Conservation (phyloP, 2,888 invertebrate species). For the Acleris holmiana region DNA sequence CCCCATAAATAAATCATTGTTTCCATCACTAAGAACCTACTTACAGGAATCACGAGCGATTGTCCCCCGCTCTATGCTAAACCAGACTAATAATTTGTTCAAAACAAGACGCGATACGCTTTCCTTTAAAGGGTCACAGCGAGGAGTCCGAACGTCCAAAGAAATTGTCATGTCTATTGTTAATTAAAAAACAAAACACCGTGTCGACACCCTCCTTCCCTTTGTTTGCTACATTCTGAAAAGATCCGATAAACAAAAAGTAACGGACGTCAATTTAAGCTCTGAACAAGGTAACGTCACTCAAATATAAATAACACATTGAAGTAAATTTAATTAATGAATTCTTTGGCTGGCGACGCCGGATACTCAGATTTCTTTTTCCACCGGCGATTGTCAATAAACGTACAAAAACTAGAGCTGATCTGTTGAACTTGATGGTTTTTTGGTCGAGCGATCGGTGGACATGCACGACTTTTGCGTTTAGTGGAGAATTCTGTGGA, state of each 20-base stretch:
- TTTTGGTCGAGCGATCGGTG: constrained; percentile 71
- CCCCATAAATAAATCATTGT: constrained; percentile 79
- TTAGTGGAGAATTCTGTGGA: constrained; percentile 73
- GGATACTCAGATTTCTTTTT: constrained; percentile 21
- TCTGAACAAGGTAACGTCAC: constrained; percentile 5
- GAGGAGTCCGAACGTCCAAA: constrained; percentile 69
- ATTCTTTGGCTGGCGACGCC: constrained; percentile 10
- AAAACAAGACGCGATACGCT: constrained; percentile 72
- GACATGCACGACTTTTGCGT: constrained; percentile 82
- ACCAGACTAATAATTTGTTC: constrained; percentile 83
- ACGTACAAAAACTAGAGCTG: constrained; percentile 62
- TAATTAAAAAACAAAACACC: constrained; percentile 76
- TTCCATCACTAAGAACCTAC: constrained; percentile 57
- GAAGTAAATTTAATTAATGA: constrained; percentile 28
- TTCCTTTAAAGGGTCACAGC: constrained; percentile 73
- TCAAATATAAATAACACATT: constrained; percentile 20
- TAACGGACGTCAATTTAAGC: constrained; percentile 64
- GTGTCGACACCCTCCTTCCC: constrained; percentile 81
- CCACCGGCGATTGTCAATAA: constrained; percentile 50
- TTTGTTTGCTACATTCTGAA: constrained; percentile 69
- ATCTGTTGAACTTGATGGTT: constrained; percentile 64
- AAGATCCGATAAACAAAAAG: constrained; percentile 68
- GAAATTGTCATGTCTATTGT: constrained; percentile 62
- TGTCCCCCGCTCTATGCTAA: constrained; percentile 74
- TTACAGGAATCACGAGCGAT: constrained; percentile 78